Conservation (phyloP, 2,797 vertebrate genomes). For the Alosa sapidissima region DNA sequence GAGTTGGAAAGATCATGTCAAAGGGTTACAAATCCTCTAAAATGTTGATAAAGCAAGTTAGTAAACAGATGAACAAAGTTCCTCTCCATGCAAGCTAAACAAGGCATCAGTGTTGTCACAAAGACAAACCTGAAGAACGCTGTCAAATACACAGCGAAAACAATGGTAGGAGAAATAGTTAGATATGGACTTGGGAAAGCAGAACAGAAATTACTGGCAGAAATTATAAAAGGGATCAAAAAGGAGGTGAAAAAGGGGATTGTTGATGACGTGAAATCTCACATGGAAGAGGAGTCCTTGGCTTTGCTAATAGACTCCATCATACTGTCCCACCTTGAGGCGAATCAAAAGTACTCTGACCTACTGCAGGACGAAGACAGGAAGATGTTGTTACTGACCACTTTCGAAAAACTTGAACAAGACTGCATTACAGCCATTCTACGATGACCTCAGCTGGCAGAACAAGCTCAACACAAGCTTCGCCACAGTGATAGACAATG, state of each 20-base stretch:
- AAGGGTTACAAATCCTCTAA: conserved; percentile 28
- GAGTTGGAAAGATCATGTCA: conserved; percentile 37
- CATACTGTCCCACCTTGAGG: conserved; percentile 29
- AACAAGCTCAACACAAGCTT: conserved; percentile 19
- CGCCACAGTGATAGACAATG: background rate
- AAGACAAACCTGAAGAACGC: conserved; percentile 37
- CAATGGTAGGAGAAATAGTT: background rate
- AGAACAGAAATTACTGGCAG: conserved; percentile 16
- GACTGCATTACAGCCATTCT: conserved; percentile 7
- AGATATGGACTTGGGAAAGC: conserved; percentile 20
- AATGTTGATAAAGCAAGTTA: background rate
- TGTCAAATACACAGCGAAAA: conserved; percentile 25
- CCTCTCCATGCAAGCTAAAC: background rate
- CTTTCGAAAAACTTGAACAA: conserved; percentile 2
- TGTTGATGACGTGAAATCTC: background rate
- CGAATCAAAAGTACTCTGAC: background rate
- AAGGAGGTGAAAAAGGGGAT: background rate
- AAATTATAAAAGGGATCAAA: conserved; percentile 21
- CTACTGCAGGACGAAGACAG: conserved; percentile 14
- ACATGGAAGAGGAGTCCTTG: conserved; percentile 20
- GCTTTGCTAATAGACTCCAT: background rate
- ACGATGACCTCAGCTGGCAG: conserved; percentile 32
- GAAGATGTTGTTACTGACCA: background rate
- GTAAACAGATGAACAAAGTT: conserved; percentile 36
- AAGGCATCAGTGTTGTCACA: background rate